Conservation (phyloP, 2,113 vertebrate species). For the Todiramphus chloris region DNA sequence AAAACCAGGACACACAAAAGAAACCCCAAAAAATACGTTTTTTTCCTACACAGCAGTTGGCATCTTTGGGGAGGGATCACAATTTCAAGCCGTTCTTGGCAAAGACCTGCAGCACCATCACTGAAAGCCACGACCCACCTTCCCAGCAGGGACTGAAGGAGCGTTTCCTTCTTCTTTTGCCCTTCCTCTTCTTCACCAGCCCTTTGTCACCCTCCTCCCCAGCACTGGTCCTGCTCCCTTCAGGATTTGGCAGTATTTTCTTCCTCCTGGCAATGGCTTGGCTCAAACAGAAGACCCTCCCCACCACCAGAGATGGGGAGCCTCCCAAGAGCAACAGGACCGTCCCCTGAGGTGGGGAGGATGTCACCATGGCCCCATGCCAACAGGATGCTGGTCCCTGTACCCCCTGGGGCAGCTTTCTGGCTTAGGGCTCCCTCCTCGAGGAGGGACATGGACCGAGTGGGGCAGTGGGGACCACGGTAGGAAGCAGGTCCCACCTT, state of each 20-base stretch:
- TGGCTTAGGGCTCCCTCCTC: background rate
- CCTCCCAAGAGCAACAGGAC: background rate
- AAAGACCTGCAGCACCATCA: background rate
- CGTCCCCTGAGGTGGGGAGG: background rate
- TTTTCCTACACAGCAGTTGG: background rate
- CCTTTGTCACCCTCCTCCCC: background rate
- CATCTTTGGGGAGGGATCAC: background rate
- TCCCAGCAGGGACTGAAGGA: background rate
- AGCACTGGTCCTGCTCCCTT: background rate
- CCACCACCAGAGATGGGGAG: background rate
- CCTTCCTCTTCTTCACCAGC: background rate
- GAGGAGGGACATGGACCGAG: background rate
- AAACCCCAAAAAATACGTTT: accelerated
- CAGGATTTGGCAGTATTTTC: constrained; percentile 29
- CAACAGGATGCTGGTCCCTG: background rate
- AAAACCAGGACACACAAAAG: background rate
- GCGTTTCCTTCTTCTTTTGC: background rate
- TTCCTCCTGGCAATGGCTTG: constrained; percentile 14
- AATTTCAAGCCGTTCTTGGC: background rate
- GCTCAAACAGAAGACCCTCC: background rate
- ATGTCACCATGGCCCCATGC: background rate
- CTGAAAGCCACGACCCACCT: background rate
- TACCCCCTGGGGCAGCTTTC: background rate
- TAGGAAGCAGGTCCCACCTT: background rate
- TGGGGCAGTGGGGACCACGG: background rate